phyloP scores from a whole-genome alignment of 2,797 vertebrate species.

The Furcifer pardalis region DNA sequence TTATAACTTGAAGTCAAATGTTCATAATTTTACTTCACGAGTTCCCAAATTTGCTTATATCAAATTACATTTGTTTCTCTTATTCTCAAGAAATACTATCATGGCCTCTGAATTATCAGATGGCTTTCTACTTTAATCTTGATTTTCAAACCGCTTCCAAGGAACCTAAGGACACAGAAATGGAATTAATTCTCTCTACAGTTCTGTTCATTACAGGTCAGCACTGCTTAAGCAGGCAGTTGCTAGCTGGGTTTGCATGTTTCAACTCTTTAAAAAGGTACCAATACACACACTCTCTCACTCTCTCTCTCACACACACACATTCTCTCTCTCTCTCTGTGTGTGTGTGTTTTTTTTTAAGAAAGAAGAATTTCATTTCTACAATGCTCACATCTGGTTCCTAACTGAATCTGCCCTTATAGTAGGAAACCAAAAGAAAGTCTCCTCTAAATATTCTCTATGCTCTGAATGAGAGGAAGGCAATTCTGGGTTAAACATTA shows the following conservation, averaged over 20 bases:
- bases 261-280: background rate
- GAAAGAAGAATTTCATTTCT: background rate
- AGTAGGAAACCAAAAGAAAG: background rate
- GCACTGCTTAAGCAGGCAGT: background rate
- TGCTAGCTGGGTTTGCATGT: background rate
- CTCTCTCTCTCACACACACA: too few species aligned
- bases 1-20: background rate
- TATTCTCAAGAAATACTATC: too few species aligned
- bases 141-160: background rate
- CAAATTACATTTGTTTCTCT: too few species aligned
- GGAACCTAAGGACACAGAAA: background rate
- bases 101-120: background rate
- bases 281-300: too few species aligned
- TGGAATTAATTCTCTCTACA: background rate
- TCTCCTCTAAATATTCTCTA: background rate
- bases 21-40: background rate
- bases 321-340: too few species aligned
- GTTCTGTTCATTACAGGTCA: background rate
- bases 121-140: background rate
- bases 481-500: background rate
- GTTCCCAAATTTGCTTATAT: background rate
- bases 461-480: background rate
- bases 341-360: too few species aligned
- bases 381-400: background rate
- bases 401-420: background rate